These are phyloP conservation scores for Darevskia nairensis DNA, from an alignment of 2,797 vertebrate genomes.

Conservation along the genomic window DNA sequence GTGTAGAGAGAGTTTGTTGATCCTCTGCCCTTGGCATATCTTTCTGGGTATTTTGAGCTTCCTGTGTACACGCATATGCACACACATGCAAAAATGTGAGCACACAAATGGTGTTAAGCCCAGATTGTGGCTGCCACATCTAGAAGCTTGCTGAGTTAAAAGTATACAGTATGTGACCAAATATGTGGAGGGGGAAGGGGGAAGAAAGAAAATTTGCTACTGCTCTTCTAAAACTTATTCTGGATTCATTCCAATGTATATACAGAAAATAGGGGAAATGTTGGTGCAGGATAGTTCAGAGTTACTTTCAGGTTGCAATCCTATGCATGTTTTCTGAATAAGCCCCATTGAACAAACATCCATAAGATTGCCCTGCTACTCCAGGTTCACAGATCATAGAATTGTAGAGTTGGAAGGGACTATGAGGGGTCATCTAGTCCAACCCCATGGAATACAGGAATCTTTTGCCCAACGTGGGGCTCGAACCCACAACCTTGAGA, in stretches of 20 bases:
- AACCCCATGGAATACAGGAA: too few species aligned
- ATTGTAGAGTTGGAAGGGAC: too few species aligned
- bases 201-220: not conserved
- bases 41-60: not conserved
- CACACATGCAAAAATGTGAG: not conserved
- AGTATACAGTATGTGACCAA: not conserved
- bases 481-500: too few species aligned
- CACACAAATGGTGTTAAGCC: not conserved
- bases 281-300: not conserved
- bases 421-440: too few species aligned
- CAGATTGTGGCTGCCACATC: not conserved
- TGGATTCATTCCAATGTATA: not conserved
- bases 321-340: not conserved
- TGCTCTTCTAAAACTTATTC: not conserved
- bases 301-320: not conserved
- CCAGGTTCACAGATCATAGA: not conserved
- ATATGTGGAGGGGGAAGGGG: not conserved
- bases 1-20: not conserved
- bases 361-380: not conserved
- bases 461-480: too few species aligned
- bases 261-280: not conserved
- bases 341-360: not conserved
- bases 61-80: not conserved
- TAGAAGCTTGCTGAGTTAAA: not conserved
- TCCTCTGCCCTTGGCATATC: not conserved